Evolutionary conservation across 2,797 vertebrate genomes (phyloP).

Genomic region (Acanthis flammea): DNA sequence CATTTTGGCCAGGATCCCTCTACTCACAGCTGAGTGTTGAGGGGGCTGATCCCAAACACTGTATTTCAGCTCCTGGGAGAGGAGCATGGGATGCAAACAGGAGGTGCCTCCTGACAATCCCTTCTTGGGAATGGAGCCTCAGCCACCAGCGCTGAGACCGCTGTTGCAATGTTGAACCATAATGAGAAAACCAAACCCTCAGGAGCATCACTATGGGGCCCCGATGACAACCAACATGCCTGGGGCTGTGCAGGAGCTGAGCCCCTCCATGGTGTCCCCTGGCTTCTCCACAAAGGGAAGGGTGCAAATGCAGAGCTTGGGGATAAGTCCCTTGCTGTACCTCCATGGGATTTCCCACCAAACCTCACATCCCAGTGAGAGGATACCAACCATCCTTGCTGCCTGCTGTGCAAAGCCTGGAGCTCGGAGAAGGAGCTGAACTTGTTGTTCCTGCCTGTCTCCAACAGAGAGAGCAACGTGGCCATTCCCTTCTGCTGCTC

Average conservation of each 20-base stretch:
- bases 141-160: fast-evolving
- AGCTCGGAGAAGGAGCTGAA: background rate
- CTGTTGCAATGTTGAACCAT: background rate
- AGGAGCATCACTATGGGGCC: background rate
- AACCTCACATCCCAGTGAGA: fast-evolving
- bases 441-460: background rate
- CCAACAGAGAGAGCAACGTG: background rate
- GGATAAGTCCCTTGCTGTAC: fast-evolving
- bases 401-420: fast-evolving
- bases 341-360: fast-evolving
- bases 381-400: background rate
- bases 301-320: background rate
- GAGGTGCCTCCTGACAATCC: too few species aligned
- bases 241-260: background rate
- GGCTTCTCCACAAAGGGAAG: background rate
- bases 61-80: background rate
- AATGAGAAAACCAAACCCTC: background rate
- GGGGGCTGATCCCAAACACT: background rate
- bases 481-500: background rate
- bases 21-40: background rate
- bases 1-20: background rate
- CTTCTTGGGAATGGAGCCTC: fast-evolving
- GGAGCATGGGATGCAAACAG: background rate
- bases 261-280: fast-evolving
- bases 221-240: fast-evolving